Base-by-base conservation (phyloP, 2,888 invertebrate genomes). In the Drosophila prolongata region DNA sequence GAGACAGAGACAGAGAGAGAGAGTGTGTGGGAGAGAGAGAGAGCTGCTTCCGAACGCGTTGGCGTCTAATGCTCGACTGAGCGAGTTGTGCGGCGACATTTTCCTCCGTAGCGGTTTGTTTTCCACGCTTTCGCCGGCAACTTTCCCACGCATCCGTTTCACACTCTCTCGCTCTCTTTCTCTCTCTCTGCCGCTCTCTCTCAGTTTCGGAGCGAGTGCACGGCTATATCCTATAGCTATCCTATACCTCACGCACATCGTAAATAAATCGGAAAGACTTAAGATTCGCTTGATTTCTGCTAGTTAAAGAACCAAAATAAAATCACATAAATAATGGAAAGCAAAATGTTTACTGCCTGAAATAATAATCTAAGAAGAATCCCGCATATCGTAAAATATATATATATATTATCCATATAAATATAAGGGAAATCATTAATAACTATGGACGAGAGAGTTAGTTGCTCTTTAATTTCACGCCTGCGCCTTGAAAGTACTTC, bases 61-160 rank as follows among this genome's bases (percentile, higher is more conserved):
- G 89, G 75, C 87, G 80, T 79, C 80, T 79, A 79, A 73, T 80
- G 79, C 84, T 81, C 84, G 81, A 88, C 88, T 88, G 73, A 88
- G 76, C 62, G 75, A 60, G 52, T 80, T 49, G 47, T 30, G 30
- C 47, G 47, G 34, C 47, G 47, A 49, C 47, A 34, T 19, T 69
- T 80, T 52, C 79, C 87, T 81, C 80, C 77, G 73, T 65, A 49
- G 42, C 62, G 62, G 49, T 50, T 64, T 61, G 62, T 64, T 87
- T 80, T 80, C 74, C 65, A 53, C 71, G 61, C 77, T 77, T 80
- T 86, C 81, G 79, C 82, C 82, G 82, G 82, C 87, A 78, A 75
- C 75, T 77, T 73, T 54, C 73, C 62, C 64, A 72, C 64, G 50
- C 64, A 59, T 66, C 49, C 67, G 49, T 50, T 73, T 66, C 42